phyloP scores from a whole-genome alignment of 2,113 vertebrate species.

The Dasyurus viverrinus region DNA sequence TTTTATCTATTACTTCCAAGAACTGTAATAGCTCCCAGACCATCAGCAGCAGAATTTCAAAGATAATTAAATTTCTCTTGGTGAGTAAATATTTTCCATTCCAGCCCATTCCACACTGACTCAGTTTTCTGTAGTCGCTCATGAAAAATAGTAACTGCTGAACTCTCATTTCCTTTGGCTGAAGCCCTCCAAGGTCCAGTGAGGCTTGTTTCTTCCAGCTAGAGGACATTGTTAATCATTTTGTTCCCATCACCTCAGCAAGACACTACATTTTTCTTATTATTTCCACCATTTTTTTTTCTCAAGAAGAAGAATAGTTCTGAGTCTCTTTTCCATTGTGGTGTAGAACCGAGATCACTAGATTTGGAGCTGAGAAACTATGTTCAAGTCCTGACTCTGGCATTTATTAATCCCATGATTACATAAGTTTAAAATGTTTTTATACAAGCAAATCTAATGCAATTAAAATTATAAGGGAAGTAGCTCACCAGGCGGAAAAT shows the following conservation, averaged over 20 bases:
- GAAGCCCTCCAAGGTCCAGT: background rate
- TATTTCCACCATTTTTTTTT: background rate
- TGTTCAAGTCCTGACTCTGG: background rate
- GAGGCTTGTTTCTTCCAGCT: background rate
- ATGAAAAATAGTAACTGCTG: background rate
- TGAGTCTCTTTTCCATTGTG: background rate
- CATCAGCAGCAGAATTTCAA: background rate
- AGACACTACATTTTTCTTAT: background rate
- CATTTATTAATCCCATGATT: background rate
- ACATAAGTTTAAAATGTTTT: too few species aligned
- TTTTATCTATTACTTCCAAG: background rate
- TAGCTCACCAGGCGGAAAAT: too few species aligned
- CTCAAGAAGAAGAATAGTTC: background rate
- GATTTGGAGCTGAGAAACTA: background rate
- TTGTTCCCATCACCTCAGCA: background rate
- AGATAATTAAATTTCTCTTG: background rate
- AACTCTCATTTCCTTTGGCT: background rate
- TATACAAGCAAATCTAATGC: too few species aligned
- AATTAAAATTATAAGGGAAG: too few species aligned
- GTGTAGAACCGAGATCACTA: background rate
- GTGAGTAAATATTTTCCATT: background rate
- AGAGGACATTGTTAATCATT: background rate
- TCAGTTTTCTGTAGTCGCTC: background rate
- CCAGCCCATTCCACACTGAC: background rate
- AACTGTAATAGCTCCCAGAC: background rate